A percentile compares a stretch with the other conserved stretches of the same genome.
phyloP scores from a whole-genome alignment of 2,888 invertebrate species.

The Elmis aenea region DNA sequence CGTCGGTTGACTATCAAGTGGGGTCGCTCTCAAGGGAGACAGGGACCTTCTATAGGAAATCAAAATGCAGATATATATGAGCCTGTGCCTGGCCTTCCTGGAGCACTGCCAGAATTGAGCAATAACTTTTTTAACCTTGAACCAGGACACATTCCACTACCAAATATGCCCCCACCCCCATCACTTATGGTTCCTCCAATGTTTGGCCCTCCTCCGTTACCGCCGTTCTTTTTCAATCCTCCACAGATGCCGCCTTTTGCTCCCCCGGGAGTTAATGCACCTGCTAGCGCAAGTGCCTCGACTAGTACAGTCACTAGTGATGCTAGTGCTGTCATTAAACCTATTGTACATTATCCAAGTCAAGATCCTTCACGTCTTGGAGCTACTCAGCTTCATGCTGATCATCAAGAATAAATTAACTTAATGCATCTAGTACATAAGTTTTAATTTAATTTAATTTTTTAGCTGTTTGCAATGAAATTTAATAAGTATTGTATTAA shows the following conservation, averaged over 20 bases:
- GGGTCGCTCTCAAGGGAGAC: conserved; percentile 90
- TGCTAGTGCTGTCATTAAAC: conserved; percentile 47
- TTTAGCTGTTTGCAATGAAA: too few relatives aligned
- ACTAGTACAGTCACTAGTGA: conserved; percentile 39
- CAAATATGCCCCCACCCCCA: conserved; percentile 47
- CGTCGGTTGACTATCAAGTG: conserved; percentile 94
- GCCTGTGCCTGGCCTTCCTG: conserved; percentile 74
- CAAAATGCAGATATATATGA: conserved; percentile 56
- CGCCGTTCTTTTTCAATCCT: conserved; percentile 50
- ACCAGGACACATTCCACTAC: conserved; percentile 46
- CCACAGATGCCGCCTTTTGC: conserved; percentile 37
- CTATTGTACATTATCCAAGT: conserved; percentile 86
- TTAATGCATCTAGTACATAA: too few relatives aligned
- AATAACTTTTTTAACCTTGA: conserved; percentile 67
- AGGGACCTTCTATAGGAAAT: conserved; percentile 49
- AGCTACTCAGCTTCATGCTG: conserved; percentile 46
- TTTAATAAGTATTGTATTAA: too few relatives aligned
- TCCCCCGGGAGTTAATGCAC: conserved; percentile 50
- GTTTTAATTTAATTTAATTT: too few relatives aligned
- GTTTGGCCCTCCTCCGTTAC: conserved; percentile 56
- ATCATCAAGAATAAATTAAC: neutral
- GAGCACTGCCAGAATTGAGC: conserved; percentile 60
- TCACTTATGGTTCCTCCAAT: conserved; percentile 55
- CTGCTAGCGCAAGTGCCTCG: conserved; percentile 27
- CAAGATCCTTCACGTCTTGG: conserved; percentile 95